Conservation (phyloP, 2,113 vertebrate species). For the Mesitornis unicolor region DNA sequence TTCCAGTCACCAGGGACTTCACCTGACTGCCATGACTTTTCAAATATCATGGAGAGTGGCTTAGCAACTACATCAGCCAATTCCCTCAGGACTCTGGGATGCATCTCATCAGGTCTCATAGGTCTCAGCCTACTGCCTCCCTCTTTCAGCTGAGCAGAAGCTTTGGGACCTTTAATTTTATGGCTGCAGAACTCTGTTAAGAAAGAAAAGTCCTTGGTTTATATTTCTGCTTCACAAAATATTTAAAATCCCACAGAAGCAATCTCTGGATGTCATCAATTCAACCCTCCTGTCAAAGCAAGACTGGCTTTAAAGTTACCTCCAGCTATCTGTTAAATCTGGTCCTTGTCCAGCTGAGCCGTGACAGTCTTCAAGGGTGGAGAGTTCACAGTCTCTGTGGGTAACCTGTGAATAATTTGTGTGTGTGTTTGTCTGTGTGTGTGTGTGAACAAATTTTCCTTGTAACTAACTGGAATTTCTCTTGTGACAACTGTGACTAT, state of each 20-base stretch:
- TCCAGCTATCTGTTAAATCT: not conserved
- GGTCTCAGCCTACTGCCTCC: not conserved
- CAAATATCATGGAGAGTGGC: not conserved
- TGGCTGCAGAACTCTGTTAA: not conserved
- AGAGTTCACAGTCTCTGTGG: not conserved
- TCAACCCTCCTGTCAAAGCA: not conserved
- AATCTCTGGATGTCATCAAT: not conserved
- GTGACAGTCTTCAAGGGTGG: not conserved
- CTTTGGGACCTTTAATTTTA: not conserved
- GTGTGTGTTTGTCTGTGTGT: not conserved
- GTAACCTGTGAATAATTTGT: not conserved
- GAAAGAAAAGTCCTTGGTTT: not conserved
- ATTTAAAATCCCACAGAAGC: not conserved
- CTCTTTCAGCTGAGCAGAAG: not conserved
- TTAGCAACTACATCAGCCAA: not conserved
- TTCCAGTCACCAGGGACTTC: not conserved
- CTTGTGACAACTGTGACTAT: not conserved
- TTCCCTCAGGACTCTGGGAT: not conserved
- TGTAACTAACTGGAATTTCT: not conserved
- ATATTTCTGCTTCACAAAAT: not conserved
- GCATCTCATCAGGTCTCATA: not conserved
- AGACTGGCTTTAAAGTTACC: not conserved
- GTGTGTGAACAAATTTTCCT: not conserved
- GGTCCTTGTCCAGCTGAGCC: not conserved
- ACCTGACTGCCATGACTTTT: not conserved